Percentiles rank a stretch among this genome's conserved stretches.
These are phyloP conservation scores for Drosophila merina DNA, from an alignment of 2,888 invertebrate genomes.

Conservation along the genomic window DNA sequence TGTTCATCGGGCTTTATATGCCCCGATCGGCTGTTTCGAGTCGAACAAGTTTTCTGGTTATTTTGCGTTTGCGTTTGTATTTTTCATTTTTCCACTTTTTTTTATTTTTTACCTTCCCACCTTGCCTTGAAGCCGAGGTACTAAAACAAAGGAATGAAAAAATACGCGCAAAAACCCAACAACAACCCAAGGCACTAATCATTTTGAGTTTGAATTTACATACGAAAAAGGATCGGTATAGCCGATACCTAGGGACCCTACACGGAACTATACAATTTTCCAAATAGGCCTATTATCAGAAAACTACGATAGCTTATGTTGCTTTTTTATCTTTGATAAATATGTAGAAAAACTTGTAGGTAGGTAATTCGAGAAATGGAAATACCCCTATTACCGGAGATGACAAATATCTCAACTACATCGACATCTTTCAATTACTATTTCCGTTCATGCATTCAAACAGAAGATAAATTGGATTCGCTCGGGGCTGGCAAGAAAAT, in stretches of 20 bases:
- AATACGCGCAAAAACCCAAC: slow-evolving; percentile 28
- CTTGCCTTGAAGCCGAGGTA: slow-evolving; percentile 54
- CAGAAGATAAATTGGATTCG: slow-evolving; percentile 40
- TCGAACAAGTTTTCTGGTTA: slow-evolving; percentile 59
- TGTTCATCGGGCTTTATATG: slow-evolving; percentile 61
- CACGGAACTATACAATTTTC: neutral
- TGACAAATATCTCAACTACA: slow-evolving; percentile 23
- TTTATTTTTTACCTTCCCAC: slow-evolving; percentile 30
- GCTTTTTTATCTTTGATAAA: too few relatives aligned
- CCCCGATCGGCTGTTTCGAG: slow-evolving; percentile 35
- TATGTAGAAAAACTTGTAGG: too few relatives aligned
- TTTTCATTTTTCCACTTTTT: slow-evolving; percentile 14
- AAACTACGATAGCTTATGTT: neutral
- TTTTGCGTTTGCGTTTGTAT: slow-evolving; percentile 25
- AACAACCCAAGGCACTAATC: slow-evolving; percentile 45
- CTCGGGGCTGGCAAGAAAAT: slow-evolving; percentile 13
- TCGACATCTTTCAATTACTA: slow-evolving; percentile 58
- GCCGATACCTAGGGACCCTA: slow-evolving; percentile 46
- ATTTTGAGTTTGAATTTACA: slow-evolving; percentile 56
- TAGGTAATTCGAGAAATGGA: slow-evolving; percentile 1
- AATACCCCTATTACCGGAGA: slow-evolving; percentile 11
- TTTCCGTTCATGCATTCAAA: slow-evolving; percentile 61
- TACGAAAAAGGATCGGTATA: slow-evolving; percentile 32
- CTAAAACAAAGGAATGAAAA: slow-evolving; percentile 42
- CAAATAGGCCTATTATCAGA: neutral